Conservation (phyloP, 2,113 vertebrate species). For the Scortum barcoo region DNA sequence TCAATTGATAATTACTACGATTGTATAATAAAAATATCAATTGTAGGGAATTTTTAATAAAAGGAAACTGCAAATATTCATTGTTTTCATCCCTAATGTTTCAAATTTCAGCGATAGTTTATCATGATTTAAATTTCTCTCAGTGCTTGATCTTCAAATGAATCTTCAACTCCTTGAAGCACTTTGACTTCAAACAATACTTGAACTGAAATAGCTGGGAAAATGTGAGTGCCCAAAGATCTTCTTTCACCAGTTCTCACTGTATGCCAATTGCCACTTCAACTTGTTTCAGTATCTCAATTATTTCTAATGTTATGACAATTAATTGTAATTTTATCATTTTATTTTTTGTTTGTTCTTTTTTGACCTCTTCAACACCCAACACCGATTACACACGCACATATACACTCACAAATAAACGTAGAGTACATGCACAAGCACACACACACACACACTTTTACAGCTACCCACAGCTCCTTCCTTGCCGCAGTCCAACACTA, state of each 20-base stretch:
- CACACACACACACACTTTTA: background rate
- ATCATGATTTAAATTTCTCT: background rate
- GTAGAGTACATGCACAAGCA: background rate
- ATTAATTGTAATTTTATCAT: background rate
- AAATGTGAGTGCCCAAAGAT: too few species aligned
- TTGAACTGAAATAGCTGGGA: background rate
- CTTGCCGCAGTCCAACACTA: slow-evolving; percentile 14
- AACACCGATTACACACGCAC: too few species aligned
- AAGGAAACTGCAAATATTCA: background rate
- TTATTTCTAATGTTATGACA: background rate
- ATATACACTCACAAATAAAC: background rate
- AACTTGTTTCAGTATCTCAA: background rate
- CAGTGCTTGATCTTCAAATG: background rate
- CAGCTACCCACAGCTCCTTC: slow-evolving; percentile 1
- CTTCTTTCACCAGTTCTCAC: background rate
- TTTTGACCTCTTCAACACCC: background rate
- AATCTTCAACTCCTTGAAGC: background rate
- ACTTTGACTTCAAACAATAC: background rate
- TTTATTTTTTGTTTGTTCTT: background rate
- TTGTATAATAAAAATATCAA: background rate
- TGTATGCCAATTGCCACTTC: background rate
- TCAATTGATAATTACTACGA: background rate
- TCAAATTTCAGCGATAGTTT: background rate
- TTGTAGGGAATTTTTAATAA: too few species aligned
- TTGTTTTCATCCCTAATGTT: background rate